Evolutionary conservation across 2,888 invertebrate genomes (phyloP), one percentile per base, ranked within the genome.

Genomic region (Heliconius charithonia): DNA sequence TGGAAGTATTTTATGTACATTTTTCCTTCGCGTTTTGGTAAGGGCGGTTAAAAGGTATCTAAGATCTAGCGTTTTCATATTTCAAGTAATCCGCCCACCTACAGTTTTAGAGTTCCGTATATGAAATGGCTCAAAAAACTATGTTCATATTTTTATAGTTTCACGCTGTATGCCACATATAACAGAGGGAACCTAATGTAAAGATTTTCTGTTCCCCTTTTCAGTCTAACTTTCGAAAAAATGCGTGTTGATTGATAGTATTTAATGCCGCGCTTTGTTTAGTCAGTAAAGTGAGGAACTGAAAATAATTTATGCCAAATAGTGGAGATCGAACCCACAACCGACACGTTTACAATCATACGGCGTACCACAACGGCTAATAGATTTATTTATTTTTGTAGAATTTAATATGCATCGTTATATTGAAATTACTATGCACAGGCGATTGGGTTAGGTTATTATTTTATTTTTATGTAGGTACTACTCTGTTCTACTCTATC

Each of bases 21-120:
- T 74, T 74, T 63, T 41, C 74, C 63, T 63, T 74, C 59, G 19
- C 62, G 27, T 74, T 74, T 74, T 22, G 27, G 63, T 74, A 62
- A 41, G 19, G 59, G 37, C 19, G 62, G 63, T 74, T 63, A 37
- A 74, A 32, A 56, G 56, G 29, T 72, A 72, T 72, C 56, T 72
- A 6, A 72, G 71, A 72, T 72, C 56, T 72, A 72, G 71, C 56
- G 56, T 56, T 56, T 72, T 32, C 71, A 72, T 72, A 72, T 72
- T 56, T n/a, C 32, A 72, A 56, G 32, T 59, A 56, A 56, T n/a
- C 51, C 51, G 9, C 56, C 71, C 71, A 72, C 56, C 71, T 32
- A 56, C 71, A 25, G 12, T 32, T 29, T 56, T 59, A 72, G 71
- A 13, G 71, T n/a, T 72, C 71, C 51, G n/a, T 41, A 67, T 66